Base-by-base conservation (phyloP, 2,113 vertebrate genomes). In the Sinocyclocheilus rhinocerous region DNA sequence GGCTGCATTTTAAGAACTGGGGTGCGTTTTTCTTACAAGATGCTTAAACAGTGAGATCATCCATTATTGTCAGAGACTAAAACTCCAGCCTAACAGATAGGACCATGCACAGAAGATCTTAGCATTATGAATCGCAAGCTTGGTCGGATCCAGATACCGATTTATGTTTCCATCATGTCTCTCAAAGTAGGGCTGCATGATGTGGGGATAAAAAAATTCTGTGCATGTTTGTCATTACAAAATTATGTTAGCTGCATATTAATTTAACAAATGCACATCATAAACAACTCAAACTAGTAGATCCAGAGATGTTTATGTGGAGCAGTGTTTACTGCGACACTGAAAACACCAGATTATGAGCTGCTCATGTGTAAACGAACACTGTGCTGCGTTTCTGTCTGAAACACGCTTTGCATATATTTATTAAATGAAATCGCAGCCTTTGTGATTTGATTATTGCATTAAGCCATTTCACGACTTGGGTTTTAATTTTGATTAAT, bases 1-100 rank as follows among this genome's bases (percentile, higher is more conserved):
- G 29, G 84, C 88, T 79, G 89, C 87, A 91, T 94, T 94, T 92
- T 92, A 92, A 90, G 92, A 93, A 92, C 90, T 90, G 91, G 91
- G 89, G 89, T 88, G 80, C 79, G 87, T 88, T 91, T 89, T 84
- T 91, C 72, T 86, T 92, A 85, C 89, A 85, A 89, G 87, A 61
- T 76, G 90, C 89, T 88, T 88, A 89, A 91, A 85, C 84, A 10
- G 86, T 89, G 92, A 94, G 92, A 92, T 89, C 91, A 94, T 94
- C 92, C 90, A 48, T 88, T 91, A 86, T 81, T 81, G 24, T 67
- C 82, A 84, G 89, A 88, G 85, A 84, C 70, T 57, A 59, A 82
- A 85, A 82, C 85, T 69, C 6, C 67, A 89, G 85, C 79, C 83
- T 85, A 65, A 81, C 73, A 48, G 6, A 73, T 48, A 81, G 8